These are phyloP conservation scores for Indri indri DNA, from an alignment of 2,113 vertebrate genomes.

Conservation along the genomic window DNA sequence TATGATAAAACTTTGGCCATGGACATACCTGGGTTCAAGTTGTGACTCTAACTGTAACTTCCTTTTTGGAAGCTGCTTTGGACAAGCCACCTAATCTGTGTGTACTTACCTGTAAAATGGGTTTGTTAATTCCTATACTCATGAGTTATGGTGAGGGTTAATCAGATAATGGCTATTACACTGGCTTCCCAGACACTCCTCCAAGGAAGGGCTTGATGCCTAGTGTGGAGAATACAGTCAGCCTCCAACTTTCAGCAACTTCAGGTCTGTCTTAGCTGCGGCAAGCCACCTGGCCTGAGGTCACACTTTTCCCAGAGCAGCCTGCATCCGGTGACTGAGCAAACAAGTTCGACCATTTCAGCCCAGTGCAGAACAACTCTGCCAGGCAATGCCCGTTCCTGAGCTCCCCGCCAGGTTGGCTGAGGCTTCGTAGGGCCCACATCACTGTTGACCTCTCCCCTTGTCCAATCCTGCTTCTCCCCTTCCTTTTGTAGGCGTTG, in stretches of 20 bases:
- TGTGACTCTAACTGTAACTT: neutral
- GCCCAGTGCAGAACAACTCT: neutral
- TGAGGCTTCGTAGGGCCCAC: neutral
- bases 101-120: neutral
- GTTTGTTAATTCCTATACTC: neutral
- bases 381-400: neutral
- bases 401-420: neutral
- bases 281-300: neutral
- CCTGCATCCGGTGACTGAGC: neutral
- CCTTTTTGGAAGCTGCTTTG: neutral
- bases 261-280: neutral
- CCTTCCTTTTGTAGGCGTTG: neutral
- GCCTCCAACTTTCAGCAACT: neutral
- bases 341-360: no score
- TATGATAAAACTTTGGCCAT: neutral
- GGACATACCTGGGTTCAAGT: neutral
- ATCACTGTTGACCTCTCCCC: neutral
- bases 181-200: neutral
- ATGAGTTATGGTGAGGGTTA: neutral
- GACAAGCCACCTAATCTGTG: neutral
- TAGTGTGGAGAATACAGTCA: fast-evolving
- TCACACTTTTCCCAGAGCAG: neutral
- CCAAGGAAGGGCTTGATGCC: neutral
- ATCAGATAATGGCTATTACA: neutral
- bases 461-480: neutral